Conservation (phyloP, 2,888 invertebrate species). For the Cheilosia grossa region DNA sequence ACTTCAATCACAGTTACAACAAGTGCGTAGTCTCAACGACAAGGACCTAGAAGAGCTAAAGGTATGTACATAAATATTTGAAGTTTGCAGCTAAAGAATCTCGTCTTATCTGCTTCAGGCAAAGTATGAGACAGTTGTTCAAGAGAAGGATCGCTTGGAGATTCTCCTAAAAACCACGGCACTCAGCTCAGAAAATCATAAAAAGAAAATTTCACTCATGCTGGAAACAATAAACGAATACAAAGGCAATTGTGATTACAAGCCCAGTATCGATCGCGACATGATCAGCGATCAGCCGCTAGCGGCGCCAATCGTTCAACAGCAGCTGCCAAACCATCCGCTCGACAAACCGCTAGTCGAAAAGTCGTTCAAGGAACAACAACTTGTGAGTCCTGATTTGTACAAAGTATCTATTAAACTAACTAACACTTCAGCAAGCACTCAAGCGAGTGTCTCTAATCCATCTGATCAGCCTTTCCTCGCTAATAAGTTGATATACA, state of each 20-base stretch:
- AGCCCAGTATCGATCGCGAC: slow-evolving; percentile 58
- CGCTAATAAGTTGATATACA: slow-evolving; percentile 40
- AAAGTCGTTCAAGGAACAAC: slow-evolving; percentile 82
- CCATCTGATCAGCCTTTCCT: slow-evolving; percentile 44
- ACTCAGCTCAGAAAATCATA: slow-evolving; percentile 63
- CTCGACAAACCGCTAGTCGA: slow-evolving; percentile 78
- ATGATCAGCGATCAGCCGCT: slow-evolving; percentile 37
- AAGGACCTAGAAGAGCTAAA: slow-evolving; percentile 83
- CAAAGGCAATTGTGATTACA: slow-evolving; percentile 74
- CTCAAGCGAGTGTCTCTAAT: slow-evolving; percentile 62
- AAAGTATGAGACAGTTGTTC: slow-evolving; percentile 78
- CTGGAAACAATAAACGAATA: slow-evolving; percentile 72
- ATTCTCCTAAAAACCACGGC: slow-evolving; percentile 78
- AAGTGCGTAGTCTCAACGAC: slow-evolving; percentile 80
- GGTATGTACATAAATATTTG: slow-evolving; percentile 78
- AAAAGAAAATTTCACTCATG: slow-evolving; percentile 65
- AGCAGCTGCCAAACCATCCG: slow-evolving; percentile 49
- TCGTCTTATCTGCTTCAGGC: slow-evolving; percentile 75
- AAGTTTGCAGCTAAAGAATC: background rate
- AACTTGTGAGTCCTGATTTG: slow-evolving; percentile 82
- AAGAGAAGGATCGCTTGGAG: slow-evolving; percentile 80
- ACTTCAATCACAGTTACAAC: slow-evolving; percentile 84
- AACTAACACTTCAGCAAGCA: slow-evolving; percentile 78
- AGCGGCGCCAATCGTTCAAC: slow-evolving; percentile 22
- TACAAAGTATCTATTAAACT: slow-evolving; percentile 82